Evolutionary conservation across 1,140 invertebrate species (phyloP).

Genomic region (Armadillidium nasatum): DNA sequence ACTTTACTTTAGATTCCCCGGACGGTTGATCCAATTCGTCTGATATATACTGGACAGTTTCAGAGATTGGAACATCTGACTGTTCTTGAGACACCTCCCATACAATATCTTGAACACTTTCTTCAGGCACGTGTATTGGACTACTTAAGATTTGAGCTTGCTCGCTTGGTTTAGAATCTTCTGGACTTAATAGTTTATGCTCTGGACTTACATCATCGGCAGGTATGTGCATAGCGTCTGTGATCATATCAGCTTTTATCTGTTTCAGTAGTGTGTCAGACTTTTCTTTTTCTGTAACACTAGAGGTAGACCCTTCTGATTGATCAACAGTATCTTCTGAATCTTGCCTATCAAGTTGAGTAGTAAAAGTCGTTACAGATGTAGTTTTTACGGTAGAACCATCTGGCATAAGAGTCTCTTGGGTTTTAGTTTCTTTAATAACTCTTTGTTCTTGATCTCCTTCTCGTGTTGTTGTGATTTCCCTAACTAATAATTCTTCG

Average conservation of each 20-base stretch:
- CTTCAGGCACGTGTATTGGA: constrained; percentile 40
- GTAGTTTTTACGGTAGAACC: constrained; percentile 43
- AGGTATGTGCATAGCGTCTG: constrained; percentile 38
- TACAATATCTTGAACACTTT: constrained; percentile 41
- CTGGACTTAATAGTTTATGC: constrained; percentile 42
- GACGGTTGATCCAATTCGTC: constrained; percentile 42
- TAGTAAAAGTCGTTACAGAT: constrained; percentile 44
- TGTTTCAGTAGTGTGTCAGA: constrained; percentile 43
- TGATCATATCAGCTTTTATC: constrained; percentile 45
- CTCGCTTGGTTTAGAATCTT: constrained; percentile 30
- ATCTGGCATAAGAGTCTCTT: constrained; percentile 42
- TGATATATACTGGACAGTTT: constrained; percentile 48
- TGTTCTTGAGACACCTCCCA: constrained; percentile 44
- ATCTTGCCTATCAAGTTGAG: constrained; percentile 38
- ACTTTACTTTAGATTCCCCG: constrained; percentile 46
- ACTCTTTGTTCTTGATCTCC: constrained; percentile 41
- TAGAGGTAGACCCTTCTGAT: neutral
- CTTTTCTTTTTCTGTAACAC: constrained; percentile 35
- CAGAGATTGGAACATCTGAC: constrained; percentile 47
- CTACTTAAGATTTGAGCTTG: constrained; percentile 29
- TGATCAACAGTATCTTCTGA: constrained; percentile 19
- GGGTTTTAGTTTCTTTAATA: constrained; percentile 44
- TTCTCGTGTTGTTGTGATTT: constrained; percentile 39
- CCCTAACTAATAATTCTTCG: constrained; percentile 39
- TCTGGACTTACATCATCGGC: constrained; percentile 44